Evolutionary conservation across 2,113 vertebrate genomes (phyloP), one percentile per base, ranked within the genome.

Genomic region (Albula glossodonta): DNA sequence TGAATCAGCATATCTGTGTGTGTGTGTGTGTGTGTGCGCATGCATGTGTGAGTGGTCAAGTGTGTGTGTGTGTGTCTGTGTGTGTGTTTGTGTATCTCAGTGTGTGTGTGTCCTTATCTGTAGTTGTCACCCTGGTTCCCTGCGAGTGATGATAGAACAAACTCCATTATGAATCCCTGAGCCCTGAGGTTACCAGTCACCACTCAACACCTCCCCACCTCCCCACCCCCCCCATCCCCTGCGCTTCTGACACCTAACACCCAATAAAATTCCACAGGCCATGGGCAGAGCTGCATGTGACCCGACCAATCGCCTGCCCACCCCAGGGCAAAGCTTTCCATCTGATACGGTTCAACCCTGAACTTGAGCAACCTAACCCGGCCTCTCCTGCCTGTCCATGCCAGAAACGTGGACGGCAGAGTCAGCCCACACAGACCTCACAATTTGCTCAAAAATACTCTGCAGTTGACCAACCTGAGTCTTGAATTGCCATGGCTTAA

Each of bases 121-220:
- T 82, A 63, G 60, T 15, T 63, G 17, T 70, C 22, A 70, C 4
- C 63, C 17, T 22, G 11, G 63, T 70, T 70, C n/a, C 22, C 63
- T n/a, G 63, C 63, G 5, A 22, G 79, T 80, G 87, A 10, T 81
- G 78, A 53, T 57, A 3, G 81, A 92, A 93, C 93, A 83, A 93
- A 93, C 83, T 80, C 82, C 89, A 92, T 93, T 90, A 92, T 79
- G 87, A 51, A 60, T 12, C 82, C 51, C 83, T 52, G 8, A 80
- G 89, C 91, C 31, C 92, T 53, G 78, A 19, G 89, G 91, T 91
- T 86, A 0, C 51, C 17, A 52, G 41, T 51, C 31, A 41, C 31
- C 31, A 52, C 22, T n/a, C 17, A 6, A 17, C 5, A 5, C 17
- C 1, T 70, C 63, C 63, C 63, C 63, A 70, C 63, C 31, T 2